Percentiles rank a stretch among this genome's conserved stretches.
Evolutionary conservation across 2,113 vertebrate species (phyloP).

Genomic region (Myotis brandtii): DNA sequence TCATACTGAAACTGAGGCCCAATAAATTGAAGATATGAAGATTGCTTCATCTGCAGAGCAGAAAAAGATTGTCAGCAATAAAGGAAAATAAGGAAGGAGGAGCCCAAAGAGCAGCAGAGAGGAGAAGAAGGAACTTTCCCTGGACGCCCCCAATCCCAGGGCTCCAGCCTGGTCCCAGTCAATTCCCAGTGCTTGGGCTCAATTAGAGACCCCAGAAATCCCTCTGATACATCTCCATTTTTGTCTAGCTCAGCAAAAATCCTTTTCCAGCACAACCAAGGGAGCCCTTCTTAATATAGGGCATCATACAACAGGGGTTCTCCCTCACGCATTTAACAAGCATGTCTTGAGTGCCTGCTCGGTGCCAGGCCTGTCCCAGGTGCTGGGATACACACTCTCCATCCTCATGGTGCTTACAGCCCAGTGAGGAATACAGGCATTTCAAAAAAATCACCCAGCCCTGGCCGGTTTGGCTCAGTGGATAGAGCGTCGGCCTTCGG

Average conservation of each 20-base stretch:
- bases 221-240: not conserved
- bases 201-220: not conserved
- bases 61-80: not conserved
- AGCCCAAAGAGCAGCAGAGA: not conserved
- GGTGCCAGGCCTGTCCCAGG: not conserved
- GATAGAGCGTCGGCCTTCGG: too few species aligned
- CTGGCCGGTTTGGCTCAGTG: too few species aligned
- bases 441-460: not conserved
- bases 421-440: not conserved
- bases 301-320: not conserved
- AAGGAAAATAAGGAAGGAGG: not conserved
- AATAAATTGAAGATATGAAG: not conserved
- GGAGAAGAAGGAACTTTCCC: not conserved
- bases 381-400: not conserved
- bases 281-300: not conserved
- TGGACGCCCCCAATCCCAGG: too few species aligned
- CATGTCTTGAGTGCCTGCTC: not conserved
- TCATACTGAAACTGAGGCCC: constrained; percentile 11
- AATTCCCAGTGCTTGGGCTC: not conserved
- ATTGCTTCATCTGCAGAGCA: not conserved
- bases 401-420: not conserved
- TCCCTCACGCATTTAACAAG: not conserved
- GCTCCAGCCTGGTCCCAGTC: not conserved
- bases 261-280: not conserved
- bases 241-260: not conserved